Evolutionary conservation across 92 coral and sea anemone species (phyloP).

Genomic region (Umimayanthus chanpuru): DNA sequence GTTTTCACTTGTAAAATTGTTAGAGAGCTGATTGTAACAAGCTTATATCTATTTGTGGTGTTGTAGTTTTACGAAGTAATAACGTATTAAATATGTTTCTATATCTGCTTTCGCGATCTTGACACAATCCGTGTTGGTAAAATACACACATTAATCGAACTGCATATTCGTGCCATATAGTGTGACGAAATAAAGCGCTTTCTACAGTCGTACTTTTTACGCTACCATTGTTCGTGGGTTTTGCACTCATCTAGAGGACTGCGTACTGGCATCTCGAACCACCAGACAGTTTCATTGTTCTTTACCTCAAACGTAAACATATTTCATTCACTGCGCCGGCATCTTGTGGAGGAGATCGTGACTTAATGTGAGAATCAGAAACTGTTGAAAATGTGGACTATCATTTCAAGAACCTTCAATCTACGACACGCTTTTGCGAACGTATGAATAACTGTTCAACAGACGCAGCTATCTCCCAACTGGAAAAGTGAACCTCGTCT

Average conservation of each 20-base stretch:
- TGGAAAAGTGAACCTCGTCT: not conserved
- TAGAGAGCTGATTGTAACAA: not conserved
- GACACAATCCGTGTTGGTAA: not conserved
- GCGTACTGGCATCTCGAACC: not conserved
- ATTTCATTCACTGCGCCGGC: not conserved
- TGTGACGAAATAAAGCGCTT: not conserved
- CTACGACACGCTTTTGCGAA: constrained; percentile 1
- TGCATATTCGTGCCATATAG: not conserved
- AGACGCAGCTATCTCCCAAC: constrained; percentile 10
- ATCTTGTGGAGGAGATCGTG: constrained; percentile 1
- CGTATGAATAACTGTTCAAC: constrained; percentile 12
- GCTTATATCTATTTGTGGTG: not conserved
- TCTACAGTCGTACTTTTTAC: not conserved
- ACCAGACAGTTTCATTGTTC: constrained; percentile 26
- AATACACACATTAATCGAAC: too few species aligned
- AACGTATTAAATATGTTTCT: not conserved
- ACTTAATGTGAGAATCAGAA: not conserved
- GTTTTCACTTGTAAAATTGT: not conserved
- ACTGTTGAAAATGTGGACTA: not conserved
- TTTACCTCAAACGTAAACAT: not conserved
- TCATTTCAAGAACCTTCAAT: not conserved
- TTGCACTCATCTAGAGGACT: not conserved
- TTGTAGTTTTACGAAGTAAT: not conserved
- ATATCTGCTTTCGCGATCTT: too few species aligned
- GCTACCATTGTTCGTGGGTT: not conserved